Base-by-base conservation (phyloP, 2,888 invertebrate genomes). In the Thereva unica region DNA sequence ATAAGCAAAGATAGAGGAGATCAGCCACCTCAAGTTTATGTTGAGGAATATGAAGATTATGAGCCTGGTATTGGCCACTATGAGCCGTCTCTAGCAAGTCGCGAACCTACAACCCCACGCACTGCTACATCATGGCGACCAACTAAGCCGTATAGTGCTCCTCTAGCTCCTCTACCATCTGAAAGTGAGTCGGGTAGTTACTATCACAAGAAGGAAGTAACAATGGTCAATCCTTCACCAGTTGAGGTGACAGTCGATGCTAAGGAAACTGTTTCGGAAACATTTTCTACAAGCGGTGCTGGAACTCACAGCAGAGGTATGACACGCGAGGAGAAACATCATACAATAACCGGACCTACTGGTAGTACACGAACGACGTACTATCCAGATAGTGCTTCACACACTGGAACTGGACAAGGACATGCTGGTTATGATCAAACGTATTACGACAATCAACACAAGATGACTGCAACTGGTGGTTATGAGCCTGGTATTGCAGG, bases 1-100 rank as follows among this genome's bases (percentile, higher is more conserved):
- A 75, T 78, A 59, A 78, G 78, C 5, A 76, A 75, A 64, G 78
- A 79, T 71, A 78, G 80, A 9, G 80, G 80, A 0, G 80, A 81
- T 72, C 81, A 81, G 57, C 81, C 80, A 1, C 80, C 81, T 0
- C 75, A 80, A 68, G 69, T 72, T 0, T 78, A 75, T 49, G 77
- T 77, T 9, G 80, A 80, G 44, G 72, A 74, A 4, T 71, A 74
- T n/a, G 77, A 77, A 4, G 74, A 74, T 0, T 74, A 76, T 10
- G 80, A 80, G 53, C 78, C 80, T 0, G 77, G 77, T 0, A 69
- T 79, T 5, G 77, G 74, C 42, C 75, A 73, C 9, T 73, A 73
- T 35, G 67, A 69, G 4, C 68, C 71, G 8, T 42, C 10, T 1
- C 49, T 56, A 37, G 56, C 64, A 34, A 61, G 63, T 42, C 45